These are phyloP conservation scores for Actinia tenebrosa DNA, from an alignment of 64 coral and sea anemone genomes.

Conservation along the genomic window DNA sequence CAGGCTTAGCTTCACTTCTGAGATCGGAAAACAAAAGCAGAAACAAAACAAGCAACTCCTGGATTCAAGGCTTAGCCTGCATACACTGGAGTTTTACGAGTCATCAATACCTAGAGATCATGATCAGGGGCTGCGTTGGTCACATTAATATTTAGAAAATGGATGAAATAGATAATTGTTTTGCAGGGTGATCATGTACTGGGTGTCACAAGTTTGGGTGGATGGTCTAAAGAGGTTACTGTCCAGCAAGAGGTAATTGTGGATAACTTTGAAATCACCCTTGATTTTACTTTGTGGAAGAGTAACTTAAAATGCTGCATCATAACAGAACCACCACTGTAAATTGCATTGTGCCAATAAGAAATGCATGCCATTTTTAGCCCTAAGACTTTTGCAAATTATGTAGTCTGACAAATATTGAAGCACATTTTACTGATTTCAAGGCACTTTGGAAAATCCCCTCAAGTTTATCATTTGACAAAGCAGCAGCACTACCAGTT, in stretches of 20 bases:
- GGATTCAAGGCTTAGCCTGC: too few species aligned
- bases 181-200: constrained; percentile 78
- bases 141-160: too few species aligned
- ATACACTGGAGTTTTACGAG: too few species aligned
- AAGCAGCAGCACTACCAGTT: constrained; percentile 64
- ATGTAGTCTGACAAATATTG: neutral
- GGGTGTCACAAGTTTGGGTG: constrained; percentile 54
- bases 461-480: constrained; percentile 35
- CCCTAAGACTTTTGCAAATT: neutral
- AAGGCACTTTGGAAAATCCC: constrained; percentile 82
- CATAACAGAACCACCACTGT: too few species aligned
- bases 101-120: too few species aligned
- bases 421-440: neutral
- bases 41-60: too few species aligned
- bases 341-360: too few species aligned
- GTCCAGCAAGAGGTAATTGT: constrained; percentile 53
- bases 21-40: too few species aligned
- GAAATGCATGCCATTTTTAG: too few species aligned
- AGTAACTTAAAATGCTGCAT: neutral
- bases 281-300: neutral
- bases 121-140: too few species aligned
- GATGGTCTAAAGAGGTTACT: constrained; percentile 77
- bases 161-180: neutral
- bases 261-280: neutral
- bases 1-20: too few species aligned